Conservation (phyloP, 2,113 vertebrate species). For the Anser brachyrhynchus region DNA sequence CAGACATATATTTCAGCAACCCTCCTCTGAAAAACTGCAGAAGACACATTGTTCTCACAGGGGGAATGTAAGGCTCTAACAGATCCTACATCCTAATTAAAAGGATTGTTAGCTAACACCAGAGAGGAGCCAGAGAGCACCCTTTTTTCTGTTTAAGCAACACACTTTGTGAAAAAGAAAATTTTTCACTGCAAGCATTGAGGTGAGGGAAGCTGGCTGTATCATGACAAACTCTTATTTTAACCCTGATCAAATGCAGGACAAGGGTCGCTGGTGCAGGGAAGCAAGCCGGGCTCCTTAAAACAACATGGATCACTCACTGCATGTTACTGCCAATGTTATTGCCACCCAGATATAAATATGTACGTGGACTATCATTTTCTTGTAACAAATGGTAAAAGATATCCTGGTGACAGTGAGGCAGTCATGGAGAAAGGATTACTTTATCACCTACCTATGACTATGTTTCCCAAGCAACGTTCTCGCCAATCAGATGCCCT, state of each 20-base stretch:
- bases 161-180: neutral
- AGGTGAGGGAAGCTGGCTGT: neutral
- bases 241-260: fast-evolving
- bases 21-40: neutral
- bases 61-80: neutral
- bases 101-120: neutral
- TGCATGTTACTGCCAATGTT: constrained; percentile 22
- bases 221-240: neutral
- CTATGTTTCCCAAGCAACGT: constrained; percentile 63
- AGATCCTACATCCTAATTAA: neutral
- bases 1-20: neutral
- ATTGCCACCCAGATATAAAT: constrained; percentile 53
- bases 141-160: neutral
- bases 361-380: constrained; percentile 60
- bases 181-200: neutral
- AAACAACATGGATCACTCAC: constrained; percentile 46
- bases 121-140: neutral
- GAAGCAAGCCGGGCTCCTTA: neutral
- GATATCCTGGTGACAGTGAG: constrained; percentile 68
- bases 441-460: constrained; percentile 75
- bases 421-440: constrained; percentile 35
- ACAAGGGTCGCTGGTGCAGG: fast-evolving
- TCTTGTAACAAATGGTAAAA: constrained; percentile 68
- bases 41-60: neutral
- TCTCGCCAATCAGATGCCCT: constrained; percentile 30